Conservation (phyloP, 2,888 invertebrate genomes). For the Coleophora flavipennella region DNA sequence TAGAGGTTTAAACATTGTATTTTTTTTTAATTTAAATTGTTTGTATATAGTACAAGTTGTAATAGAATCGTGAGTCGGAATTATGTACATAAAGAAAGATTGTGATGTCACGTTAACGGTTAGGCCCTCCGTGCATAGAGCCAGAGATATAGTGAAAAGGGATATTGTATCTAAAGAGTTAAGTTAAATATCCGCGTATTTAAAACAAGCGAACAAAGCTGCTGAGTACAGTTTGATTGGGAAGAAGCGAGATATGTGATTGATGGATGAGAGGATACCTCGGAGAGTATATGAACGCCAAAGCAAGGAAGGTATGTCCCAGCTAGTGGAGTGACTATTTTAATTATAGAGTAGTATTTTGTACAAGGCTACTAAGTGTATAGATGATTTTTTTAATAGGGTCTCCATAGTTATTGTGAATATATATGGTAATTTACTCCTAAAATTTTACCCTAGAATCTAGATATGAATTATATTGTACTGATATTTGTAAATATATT, state of each 20-base stretch:
- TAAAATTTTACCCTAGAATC: slow-evolving; percentile 53
- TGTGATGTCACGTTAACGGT: slow-evolving; percentile 40
- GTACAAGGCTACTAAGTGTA: slow-evolving; percentile 65
- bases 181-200: slow-evolving; percentile 62
- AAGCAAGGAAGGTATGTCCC: slow-evolving; percentile 31
- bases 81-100: slow-evolving; percentile 59
- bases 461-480: slow-evolving; percentile 63
- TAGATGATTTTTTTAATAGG: slow-evolving; percentile 51
- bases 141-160: slow-evolving; percentile 29
- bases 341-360: slow-evolving; percentile 57
- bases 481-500: slow-evolving; percentile 69
- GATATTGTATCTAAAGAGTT: slow-evolving; percentile 33
- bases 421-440: slow-evolving; percentile 64
- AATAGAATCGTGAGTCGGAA: slow-evolving; percentile 56
- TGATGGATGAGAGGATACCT: slow-evolving; percentile 20
- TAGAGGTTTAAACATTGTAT: slow-evolving; percentile 67
- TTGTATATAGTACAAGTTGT: slow-evolving; percentile 72
- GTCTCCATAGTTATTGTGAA: slow-evolving; percentile 66
- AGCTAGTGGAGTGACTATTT: slow-evolving; percentile 38
- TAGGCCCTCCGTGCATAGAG: slow-evolving; percentile 9
- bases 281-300: slow-evolving; percentile 21
- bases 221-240: slow-evolving; percentile 29
- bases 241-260: slow-evolving; percentile 22
- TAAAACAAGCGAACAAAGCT: slow-evolving; percentile 58
- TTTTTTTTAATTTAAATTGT: slow-evolving; percentile 64